phyloP scores from a whole-genome alignment of 2,797 vertebrate genomes.

The Aldrovandia affinis region DNA sequence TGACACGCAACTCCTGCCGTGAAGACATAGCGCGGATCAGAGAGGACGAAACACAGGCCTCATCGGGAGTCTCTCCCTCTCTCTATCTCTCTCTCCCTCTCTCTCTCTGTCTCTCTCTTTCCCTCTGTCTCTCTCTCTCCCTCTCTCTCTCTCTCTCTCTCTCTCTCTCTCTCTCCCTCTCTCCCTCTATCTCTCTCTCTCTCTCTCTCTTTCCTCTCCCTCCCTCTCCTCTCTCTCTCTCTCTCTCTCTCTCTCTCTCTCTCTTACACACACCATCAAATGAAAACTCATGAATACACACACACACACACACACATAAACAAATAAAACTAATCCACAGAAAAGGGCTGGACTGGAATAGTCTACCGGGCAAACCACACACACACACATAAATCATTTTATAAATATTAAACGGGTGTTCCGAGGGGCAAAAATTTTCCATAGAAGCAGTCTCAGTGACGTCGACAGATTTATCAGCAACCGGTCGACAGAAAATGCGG shows the following conservation, averaged over 20 bases:
- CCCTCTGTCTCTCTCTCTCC: background rate
- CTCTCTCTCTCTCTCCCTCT: background rate
- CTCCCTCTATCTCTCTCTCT: background rate
- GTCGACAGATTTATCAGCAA: too few species aligned
- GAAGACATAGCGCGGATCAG: background rate
- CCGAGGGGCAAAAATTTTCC: too few species aligned
- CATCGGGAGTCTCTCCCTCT: background rate
- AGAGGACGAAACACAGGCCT: background rate
- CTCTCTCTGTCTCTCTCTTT: background rate
- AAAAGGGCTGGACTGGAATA: too few species aligned
- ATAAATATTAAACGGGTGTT: too few species aligned
- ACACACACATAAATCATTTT: too few species aligned
- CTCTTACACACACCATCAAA: background rate
- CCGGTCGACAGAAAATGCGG: too few species aligned
- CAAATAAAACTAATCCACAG: too few species aligned
- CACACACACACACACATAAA: too few species aligned
- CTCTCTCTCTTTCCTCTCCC: background rate
- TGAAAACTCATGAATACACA: too few species aligned
- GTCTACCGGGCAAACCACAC: too few species aligned
- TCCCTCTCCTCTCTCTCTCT: background rate
- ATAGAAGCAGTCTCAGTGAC: too few species aligned
- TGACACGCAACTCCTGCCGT: background rate
- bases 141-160: background rate
- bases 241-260: slow-evolving; percentile 1
- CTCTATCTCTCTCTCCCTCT: background rate